Base-by-base conservation (phyloP, 2,888 invertebrate genomes). In the Melitaea athalia region DNA sequence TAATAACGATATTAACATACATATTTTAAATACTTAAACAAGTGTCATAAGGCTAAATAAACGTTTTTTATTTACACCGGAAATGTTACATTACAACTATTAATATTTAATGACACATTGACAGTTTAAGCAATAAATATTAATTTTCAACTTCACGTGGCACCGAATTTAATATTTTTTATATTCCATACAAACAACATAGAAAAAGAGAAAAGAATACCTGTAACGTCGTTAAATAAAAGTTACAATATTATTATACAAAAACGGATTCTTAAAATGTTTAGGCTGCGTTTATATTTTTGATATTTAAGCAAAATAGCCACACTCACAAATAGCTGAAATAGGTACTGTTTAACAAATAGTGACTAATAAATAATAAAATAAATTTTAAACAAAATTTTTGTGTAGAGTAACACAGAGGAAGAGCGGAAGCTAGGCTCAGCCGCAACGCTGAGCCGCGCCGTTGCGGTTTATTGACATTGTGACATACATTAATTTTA, bases 351-450 rank as follows among this genome's bases (percentile, higher is more conserved):
- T 3, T 24, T 15, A 52, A 52, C n/a, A 50, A 3, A 50, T 50
- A 17, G 5, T 8, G 17, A 7, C 50, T 10, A 15, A 52, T 31
- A 24, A 15, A 52, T 31, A 24, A 31, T 24, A 3, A 12, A 11
- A 5, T 53, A 31, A 24, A 3, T 57, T 59, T 47, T 59, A 33
- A 2, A n/a, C 14, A 49, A 50, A 50, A n/a, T 47, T n/a, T 12
- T 14, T 10, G 33, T 59, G 0, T 52, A 38, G 14, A 45, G 17
- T 7, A 47, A 17, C 24, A 53, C 64, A 24, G 49, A 61, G 63
- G 43, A n/a, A 31, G 43, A 59, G 81, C 96, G 96, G 92, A 98
- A 99, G 91, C 61, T 59, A 67, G 68, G 70, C 71, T 68, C 68
- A 76, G 96, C 95, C 94, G 71, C 94, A 93, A 74, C 93, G 85